Conservation (phyloP, 1,140 invertebrate genomes). For the Subanguina moxae region DNA sequence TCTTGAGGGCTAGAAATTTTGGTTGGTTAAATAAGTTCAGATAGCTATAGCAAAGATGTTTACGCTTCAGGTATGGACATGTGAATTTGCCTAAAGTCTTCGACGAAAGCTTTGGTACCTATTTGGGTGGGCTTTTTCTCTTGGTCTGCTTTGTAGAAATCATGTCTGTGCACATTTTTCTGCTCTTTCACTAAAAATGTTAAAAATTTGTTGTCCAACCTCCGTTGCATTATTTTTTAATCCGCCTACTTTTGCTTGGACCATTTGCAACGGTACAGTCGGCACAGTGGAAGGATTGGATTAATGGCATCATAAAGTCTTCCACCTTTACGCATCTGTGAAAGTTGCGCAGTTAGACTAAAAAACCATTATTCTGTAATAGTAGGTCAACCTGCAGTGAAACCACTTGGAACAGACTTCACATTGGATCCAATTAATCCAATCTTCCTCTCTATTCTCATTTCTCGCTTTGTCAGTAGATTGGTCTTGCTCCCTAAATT, state of each 20-base stretch:
- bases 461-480: background rate
- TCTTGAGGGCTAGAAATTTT: background rate
- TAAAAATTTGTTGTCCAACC: no score
- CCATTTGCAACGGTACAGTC: background rate
- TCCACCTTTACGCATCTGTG: constrained; percentile 81
- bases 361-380: background rate
- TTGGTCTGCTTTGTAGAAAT: background rate
- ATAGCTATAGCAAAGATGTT: constrained; percentile 1
- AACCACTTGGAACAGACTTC: constrained; percentile 63
- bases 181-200: constrained; percentile 8
- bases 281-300: constrained; percentile 59
- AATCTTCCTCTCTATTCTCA: background rate
- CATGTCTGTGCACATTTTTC: background rate
- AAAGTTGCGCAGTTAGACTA: background rate
- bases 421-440: constrained; percentile 20
- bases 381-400: constrained; percentile 68
- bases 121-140: constrained; percentile 1
- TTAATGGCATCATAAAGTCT: constrained; percentile 89
- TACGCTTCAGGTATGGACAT: background rate
- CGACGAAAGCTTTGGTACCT: constrained; percentile 10
- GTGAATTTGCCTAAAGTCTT: background rate
- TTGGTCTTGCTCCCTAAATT: background rate
- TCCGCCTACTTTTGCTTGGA: no score
- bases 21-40: no score
- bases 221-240: background rate